Base-by-base conservation (phyloP, 2,888 invertebrate species). In the Cryptus armator region DNA sequence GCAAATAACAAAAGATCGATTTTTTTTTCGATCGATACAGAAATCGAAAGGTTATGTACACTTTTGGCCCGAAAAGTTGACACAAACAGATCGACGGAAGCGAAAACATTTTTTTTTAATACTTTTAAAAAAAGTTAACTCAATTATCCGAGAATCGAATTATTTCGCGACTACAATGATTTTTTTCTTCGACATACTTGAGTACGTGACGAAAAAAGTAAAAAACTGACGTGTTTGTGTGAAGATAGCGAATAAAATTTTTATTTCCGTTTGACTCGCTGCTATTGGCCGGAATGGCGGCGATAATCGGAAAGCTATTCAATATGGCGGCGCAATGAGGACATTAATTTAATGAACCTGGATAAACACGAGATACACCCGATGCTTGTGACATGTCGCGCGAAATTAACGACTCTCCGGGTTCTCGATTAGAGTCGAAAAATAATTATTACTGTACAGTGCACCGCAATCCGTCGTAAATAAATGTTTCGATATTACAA, bases 201-300 rank as follows among this genome's bases (percentile, higher is more conserved):
- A 5, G 37, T 37, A 9, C 37, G 37, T 0, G 37, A 37, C 24
- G 12, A 16, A 16, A 53, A 43, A 66, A 44, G 9, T 14, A 37
- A 44, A 44, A 66, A 44, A 37, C 9, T 24, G 24, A 10, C 10
- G 37, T 43, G n/a, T 43, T 66, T 44, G 12, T 7, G 37, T 16
- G 9, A 16, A 16, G 56, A 19, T 24, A 24, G 24, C 24, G 6
- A 37, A 37, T 37, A 7, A 46, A 10, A 67, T 19, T 44, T 56
- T 70, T 53, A 53, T 53, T 71, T 53, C n/a, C 51, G 16, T 5
- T 10, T 43, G 71, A 71, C 71, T 56, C 16, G n/a, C 4, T 7
- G 37, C 37, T 16, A 24, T 32, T 29, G 14, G 29, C 29, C 62
- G 32, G n/a, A 62, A 29, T 3, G 32, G 1, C 14, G n/a, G 6